Percentiles rank a stretch among this genome's conserved stretches.
phyloP scores from a whole-genome alignment of 2,797 vertebrate species.

The Rhinella marina region DNA sequence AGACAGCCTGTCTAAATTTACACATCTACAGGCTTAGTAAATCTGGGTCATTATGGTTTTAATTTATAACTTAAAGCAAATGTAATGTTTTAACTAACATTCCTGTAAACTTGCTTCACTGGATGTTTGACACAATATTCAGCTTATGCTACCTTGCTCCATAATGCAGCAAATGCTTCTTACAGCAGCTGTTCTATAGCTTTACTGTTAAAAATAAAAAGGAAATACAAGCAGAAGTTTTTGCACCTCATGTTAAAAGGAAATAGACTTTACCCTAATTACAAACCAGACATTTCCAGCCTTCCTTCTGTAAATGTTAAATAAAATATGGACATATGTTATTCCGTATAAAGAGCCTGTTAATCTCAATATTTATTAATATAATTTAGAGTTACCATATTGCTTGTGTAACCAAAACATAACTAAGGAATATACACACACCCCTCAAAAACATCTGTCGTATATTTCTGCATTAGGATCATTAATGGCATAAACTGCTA shows the following conservation, averaged over 20 bases:
- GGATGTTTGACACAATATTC: not conserved
- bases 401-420: not conserved
- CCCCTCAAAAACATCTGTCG: not conserved
- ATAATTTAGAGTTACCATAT: not conserved
- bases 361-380: constrained; percentile 13
- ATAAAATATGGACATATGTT: not conserved
- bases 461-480: not conserved
- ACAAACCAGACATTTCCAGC: not conserved
- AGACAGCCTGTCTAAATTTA: too few species aligned
- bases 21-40: too few species aligned
- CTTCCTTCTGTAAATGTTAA: constrained; percentile 7
- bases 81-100: not conserved
- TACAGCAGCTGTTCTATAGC: not conserved
- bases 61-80: too few species aligned
- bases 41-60: too few species aligned
- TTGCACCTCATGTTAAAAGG: not conserved
- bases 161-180: not conserved
- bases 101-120: not conserved
- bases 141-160: not conserved
- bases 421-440: not conserved
- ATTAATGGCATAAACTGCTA: not conserved
- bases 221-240: not conserved
- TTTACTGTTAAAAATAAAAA: not conserved
- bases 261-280: constrained; percentile 23
- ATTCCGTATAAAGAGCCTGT: not conserved